A percentile compares a stretch with the other conserved stretches of the same genome.
Conservation (phyloP, 2,888 invertebrate genomes). For the Erebia aethiops region DNA sequence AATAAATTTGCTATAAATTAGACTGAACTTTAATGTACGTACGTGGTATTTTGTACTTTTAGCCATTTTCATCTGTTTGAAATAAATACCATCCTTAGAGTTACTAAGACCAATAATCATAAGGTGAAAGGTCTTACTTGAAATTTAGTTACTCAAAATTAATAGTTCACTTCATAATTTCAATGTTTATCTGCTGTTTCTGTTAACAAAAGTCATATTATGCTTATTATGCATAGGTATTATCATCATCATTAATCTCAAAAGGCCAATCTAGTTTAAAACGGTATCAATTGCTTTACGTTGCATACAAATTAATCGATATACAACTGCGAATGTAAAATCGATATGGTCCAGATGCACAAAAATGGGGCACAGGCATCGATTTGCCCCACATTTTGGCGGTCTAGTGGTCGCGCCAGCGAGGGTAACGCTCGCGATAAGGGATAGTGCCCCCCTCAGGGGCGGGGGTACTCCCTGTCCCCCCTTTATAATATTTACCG, state of each 20-base stretch:
- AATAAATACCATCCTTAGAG: background rate
- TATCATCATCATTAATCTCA: background rate
- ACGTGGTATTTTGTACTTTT: background rate
- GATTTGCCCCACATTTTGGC: conserved; percentile 82
- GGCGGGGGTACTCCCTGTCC: conserved; percentile 64
- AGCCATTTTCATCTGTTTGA: background rate
- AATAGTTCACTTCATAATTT: no score
- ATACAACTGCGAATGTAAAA: conserved; percentile 53
- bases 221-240: no score
- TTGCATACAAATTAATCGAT: conserved; percentile 40
- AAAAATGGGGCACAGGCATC: conserved; percentile 81
- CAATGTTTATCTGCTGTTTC: no score
- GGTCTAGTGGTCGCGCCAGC: conserved; percentile 74
- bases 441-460: conserved; percentile 79
- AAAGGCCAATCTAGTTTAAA: background rate
- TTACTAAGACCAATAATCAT: background rate
- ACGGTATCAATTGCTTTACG: conserved; percentile 10
- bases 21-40: background rate
- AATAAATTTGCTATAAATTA: background rate
- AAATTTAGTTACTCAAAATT: no score
- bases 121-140: no score
- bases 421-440: conserved; percentile 83
- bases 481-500: conserved; percentile 81
- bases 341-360: conserved; percentile 83
- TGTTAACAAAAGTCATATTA: no score